A percentile compares a stretch with the other conserved stretches of the same genome.
These are phyloP conservation scores for Anser brachyrhynchus DNA, from an alignment of 2,113 vertebrate genomes.

Conservation along the genomic window DNA sequence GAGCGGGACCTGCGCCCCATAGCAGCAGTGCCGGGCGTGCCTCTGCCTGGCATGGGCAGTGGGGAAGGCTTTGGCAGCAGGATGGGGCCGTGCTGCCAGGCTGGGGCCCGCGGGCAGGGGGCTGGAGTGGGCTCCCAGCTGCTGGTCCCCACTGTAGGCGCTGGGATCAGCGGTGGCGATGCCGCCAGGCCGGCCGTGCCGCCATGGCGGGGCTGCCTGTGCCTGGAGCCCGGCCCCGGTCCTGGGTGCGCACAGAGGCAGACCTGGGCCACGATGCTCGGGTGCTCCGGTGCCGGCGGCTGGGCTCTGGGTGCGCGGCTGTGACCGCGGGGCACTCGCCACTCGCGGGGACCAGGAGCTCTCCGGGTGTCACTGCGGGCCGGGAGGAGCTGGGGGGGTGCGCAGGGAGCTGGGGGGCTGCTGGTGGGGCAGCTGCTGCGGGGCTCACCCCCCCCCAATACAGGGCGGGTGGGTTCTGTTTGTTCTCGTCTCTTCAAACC, in stretches of 20 bases:
- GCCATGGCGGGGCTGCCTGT: background rate
- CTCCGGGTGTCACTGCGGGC: background rate
- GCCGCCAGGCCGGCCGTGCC: fast-evolving
- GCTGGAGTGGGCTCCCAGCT: fast-evolving
- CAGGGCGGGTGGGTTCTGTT: background rate
- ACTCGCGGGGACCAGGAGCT: background rate
- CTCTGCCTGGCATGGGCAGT: background rate
- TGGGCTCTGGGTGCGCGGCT: too few species aligned
- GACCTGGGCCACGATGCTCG: fast-evolving
- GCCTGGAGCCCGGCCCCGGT: background rate
- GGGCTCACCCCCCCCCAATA: background rate
- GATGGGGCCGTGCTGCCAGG: background rate
- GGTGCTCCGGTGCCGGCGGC: too few species aligned
- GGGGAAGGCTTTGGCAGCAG: background rate
- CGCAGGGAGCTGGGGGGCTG: conserved; percentile 10
- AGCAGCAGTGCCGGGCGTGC: background rate
- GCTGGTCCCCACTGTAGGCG: background rate
- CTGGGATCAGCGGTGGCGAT: background rate
- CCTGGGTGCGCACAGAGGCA: background rate
- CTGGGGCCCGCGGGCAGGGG: background rate
- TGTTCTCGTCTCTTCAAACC: background rate
- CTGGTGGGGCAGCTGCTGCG: background rate
- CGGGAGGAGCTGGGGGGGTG: background rate
- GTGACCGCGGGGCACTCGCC: too few species aligned
- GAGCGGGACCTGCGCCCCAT: background rate